Evolutionary conservation across 2,888 invertebrate species (phyloP).

Genomic region (Nomada goodeniana): DNA sequence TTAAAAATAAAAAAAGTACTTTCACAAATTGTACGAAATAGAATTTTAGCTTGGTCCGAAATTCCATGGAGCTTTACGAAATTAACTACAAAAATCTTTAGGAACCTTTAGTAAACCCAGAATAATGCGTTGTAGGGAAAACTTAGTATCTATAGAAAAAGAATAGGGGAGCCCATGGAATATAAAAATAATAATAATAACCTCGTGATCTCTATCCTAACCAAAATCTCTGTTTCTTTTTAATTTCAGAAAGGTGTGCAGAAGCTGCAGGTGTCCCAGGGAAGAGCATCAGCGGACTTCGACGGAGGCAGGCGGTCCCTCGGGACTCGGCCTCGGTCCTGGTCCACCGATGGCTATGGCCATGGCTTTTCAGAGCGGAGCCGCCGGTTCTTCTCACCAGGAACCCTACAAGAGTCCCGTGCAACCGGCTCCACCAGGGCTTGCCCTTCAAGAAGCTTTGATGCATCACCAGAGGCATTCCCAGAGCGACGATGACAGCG

Average conservation of each 20-base stretch:
- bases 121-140: not conserved
- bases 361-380: constrained; percentile 81
- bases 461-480: constrained; percentile 92
- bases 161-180: not conserved
- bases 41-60: too few species aligned
- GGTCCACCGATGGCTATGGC: constrained; percentile 82
- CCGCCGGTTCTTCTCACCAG: constrained; percentile 83
- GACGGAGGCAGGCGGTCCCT: constrained; percentile 77
- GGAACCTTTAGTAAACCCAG: not conserved
- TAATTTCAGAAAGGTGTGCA: constrained; percentile 91
- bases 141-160: too few species aligned
- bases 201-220: not conserved
- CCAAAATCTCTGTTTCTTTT: constrained; percentile 65
- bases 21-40: too few species aligned
- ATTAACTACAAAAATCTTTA: too few species aligned
- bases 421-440: constrained; percentile 76
- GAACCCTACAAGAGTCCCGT: constrained; percentile 82
- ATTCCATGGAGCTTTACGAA: too few species aligned
- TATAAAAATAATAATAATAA: not conserved
- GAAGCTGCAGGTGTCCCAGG: constrained; percentile 91
- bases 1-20: too few species aligned
- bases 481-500: constrained; percentile 98
- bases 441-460: constrained; percentile 79
- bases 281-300: constrained; percentile 83
- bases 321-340: constrained; percentile 77